Evolutionary conservation across 2,888 invertebrate species (phyloP).

Genomic region (Pristionchus maxplancki): DNA sequence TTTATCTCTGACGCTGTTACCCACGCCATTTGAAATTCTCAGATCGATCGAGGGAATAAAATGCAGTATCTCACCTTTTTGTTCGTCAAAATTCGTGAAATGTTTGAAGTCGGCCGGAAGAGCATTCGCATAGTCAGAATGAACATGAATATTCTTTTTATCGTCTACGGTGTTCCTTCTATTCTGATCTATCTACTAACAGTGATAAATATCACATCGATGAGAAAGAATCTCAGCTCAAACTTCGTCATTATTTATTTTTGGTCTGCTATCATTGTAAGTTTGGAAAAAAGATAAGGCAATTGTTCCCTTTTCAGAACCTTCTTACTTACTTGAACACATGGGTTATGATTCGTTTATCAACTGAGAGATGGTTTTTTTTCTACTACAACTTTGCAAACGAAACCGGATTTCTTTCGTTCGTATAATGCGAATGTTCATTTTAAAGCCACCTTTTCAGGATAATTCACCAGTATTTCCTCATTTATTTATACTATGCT

Average conservation of each 20-base stretch:
- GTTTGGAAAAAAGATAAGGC: neutral
- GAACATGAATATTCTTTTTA: neutral
- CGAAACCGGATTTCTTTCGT: neutral
- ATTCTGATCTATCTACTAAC: neutral
- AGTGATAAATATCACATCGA: neutral
- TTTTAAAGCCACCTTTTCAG: neutral
- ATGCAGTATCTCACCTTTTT: no score
- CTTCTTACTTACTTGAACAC: neutral
- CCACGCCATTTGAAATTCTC: no score
- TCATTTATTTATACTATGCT: neutral
- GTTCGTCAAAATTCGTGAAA: neutral
- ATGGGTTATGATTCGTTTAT: neutral
- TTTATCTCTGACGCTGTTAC: no score
- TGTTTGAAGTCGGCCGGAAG: no score
- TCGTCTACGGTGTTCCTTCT: neutral
- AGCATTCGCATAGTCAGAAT: neutral
- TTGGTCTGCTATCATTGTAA: neutral
- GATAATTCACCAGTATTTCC: neutral
- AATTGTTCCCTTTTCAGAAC: neutral
- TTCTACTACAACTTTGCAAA: neutral
- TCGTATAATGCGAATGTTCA: neutral
- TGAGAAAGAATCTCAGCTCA: neutral
- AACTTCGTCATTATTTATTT: neutral
- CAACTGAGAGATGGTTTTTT: neutral
- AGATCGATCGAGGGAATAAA: no score